A percentile compares a stretch with the other conserved stretches of the same genome.
Evolutionary conservation across 1,140 invertebrate genomes (phyloP).

Genomic region (Homarus americanus): DNA sequence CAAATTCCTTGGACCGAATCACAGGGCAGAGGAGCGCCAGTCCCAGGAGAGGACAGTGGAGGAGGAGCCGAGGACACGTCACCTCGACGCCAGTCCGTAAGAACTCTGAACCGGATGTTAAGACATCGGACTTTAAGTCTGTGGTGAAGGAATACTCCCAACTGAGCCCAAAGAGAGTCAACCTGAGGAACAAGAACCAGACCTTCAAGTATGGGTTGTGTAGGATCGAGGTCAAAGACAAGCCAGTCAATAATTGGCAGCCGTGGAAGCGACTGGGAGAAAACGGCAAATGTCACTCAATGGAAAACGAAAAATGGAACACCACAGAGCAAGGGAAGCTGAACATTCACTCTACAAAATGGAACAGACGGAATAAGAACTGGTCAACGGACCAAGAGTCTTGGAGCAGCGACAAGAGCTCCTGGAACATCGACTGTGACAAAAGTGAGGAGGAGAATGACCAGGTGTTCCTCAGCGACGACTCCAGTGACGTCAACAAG

Average conservation of each 20-base stretch:
- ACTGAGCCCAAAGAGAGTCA: conserved; percentile 50
- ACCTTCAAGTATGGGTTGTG: conserved; percentile 60
- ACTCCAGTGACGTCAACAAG: not conserved
- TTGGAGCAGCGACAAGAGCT: conserved; percentile 9
- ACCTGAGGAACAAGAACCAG: conserved; percentile 61
- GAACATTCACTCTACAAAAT: conserved; percentile 60
- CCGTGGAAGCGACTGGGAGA: conserved; percentile 48
- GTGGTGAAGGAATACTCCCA: conserved; percentile 59
- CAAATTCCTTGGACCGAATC: conserved; percentile 29
- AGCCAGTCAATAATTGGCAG: conserved; percentile 40
- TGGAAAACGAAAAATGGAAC: conserved; percentile 38
- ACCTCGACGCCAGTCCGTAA: conserved; percentile 43
- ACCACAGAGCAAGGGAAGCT: conserved; percentile 29
- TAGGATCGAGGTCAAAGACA: conserved; percentile 62
- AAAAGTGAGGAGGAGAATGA: conserved; percentile 68
- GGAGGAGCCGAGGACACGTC: not conserved
- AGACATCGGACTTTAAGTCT: conserved; percentile 43
- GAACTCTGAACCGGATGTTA: conserved; percentile 43
- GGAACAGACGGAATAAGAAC: conserved; percentile 51
- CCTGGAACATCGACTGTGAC: conserved; percentile 63
- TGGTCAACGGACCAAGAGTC: conserved; percentile 30
- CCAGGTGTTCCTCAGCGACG: conserved; percentile 57
- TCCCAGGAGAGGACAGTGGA: conserved; percentile 21
- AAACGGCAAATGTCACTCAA: conserved; percentile 41
- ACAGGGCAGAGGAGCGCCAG: not conserved